phyloP scores from a whole-genome alignment of 1,140 invertebrate genomes.

The Araneus ventricosus region DNA sequence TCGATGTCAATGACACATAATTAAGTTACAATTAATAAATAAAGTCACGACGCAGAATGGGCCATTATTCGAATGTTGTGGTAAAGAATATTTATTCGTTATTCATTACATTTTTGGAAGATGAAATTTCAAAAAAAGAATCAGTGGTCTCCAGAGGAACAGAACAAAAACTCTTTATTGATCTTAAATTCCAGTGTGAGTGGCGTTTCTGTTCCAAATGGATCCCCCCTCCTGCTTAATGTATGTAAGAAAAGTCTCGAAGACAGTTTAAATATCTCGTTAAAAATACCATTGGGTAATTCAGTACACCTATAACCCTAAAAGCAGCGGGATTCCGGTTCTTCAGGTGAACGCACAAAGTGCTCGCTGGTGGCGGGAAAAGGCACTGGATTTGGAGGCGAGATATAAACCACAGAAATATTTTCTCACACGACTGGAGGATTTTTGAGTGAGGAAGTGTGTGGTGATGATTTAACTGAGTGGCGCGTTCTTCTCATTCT shows the following conservation, averaged over 20 bases:
- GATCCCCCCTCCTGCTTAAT: background rate
- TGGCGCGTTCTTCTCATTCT: no score
- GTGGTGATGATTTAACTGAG: no score
- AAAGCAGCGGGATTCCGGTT: background rate
- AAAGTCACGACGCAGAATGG: no score
- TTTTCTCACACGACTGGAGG: no score
- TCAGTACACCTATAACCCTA: background rate
- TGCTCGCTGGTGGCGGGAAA: background rate
- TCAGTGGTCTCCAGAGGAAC: background rate
- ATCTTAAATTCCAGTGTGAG: no score
- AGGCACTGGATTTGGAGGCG: background rate
- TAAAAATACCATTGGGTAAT: constrained; percentile 48
- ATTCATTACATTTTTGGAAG: background rate
- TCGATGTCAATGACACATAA: background rate
- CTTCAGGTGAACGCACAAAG: background rate
- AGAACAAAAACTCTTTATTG: background rate
- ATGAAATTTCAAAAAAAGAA: background rate
- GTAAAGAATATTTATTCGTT: no score
- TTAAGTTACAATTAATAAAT: no score
- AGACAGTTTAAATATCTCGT: constrained; percentile 36
- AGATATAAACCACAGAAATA: background rate
- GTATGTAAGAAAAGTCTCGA: background rate
- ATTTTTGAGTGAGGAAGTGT: no score
- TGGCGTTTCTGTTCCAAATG: background rate
- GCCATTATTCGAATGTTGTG: no score